Base-by-base conservation (phyloP, 2,888 invertebrate genomes). In the Brachyptera putata region DNA sequence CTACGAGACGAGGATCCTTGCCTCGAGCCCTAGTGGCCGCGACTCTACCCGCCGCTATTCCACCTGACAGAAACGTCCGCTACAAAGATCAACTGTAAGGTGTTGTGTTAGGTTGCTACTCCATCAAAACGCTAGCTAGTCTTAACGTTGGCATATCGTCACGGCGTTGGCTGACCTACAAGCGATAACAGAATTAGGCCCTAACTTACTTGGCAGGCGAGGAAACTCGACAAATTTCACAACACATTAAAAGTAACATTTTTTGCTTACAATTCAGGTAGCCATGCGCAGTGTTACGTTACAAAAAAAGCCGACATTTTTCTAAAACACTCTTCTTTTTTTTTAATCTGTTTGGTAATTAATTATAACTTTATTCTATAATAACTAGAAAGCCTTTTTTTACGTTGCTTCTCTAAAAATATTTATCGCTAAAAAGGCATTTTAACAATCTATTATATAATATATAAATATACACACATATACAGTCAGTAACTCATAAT, bases 401-500 rank as follows among this genome's bases (percentile, higher is more conserved):
- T 18, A 43, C 36, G 34, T 53, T 53, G 53, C 53, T 21, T 36
- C 53, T 34, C 53, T 53, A 53, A 53, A 53, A 53, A 53, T 53
- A 53, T 53, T 53, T 36, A 53, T 25, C 53, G 30, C 53, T 53
- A 53, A 36, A 34, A 53, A 53, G 53, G 53, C 53, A 22, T 53
- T n/a, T 50, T 24, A 53, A 53, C 53, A 53, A 53, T 53, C 53
- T 36, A 36, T 53, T 53, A 16, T n/a, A 16, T 21, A 21, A 22
- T 53, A 53, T 36, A 53, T 53, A 53, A 53, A 53, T 53, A 53
- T 53, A 50, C 16, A 53, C 53, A 53, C 50, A 50, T 7, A 53
- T 34, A 34, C 21, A n/a, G n/a, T n/a, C n/a, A n/a, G n/a, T n/a
- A n/a, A n/a, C n/a, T n/a, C n/a, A n/a, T 53, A 53, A 34, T 9